Conservation (phyloP, 2,797 vertebrate species). For the Denticeps clupeoides region DNA sequence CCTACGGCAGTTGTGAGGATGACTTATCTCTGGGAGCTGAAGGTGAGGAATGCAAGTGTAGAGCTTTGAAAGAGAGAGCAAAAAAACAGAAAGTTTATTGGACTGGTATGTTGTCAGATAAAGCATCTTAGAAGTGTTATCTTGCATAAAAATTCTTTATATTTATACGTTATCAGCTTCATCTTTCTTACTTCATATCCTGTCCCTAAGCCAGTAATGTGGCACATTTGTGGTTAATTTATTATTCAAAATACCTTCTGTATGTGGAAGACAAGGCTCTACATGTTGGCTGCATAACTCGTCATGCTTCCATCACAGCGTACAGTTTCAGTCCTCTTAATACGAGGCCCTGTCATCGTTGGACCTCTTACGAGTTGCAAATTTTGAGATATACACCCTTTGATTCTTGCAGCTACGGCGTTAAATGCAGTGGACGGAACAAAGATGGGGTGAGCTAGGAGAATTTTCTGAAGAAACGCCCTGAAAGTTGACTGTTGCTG, state of each 20-base stretch:
- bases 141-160: not conserved
- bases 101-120: too few species aligned
- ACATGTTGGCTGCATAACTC: not conserved
- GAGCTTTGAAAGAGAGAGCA: slow-evolving; percentile 1
- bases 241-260: too few species aligned
- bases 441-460: not conserved
- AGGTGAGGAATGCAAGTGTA: slow-evolving; percentile 50
- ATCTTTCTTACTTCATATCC: not conserved
- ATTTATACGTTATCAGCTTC: not conserved
- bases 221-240: too few species aligned
- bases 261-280: not conserved
- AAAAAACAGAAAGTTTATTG: not conserved
- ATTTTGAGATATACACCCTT: not conserved
- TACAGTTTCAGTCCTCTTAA: slow-evolving; percentile 1
- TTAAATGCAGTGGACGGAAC: not conserved
- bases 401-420: slow-evolving; percentile 4
- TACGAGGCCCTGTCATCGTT: slow-evolving; percentile 10
- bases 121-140: too few species aligned
- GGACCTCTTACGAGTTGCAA: too few species aligned
- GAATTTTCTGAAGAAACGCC: too few species aligned
- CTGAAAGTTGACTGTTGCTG: too few species aligned
- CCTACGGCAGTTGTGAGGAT: slow-evolving; percentile 61
- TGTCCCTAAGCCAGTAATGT: not conserved
- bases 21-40: slow-evolving; percentile 77
- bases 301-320: not conserved